phyloP scores from a whole-genome alignment of 2,888 invertebrate genomes.

The Chrysolina haemoptera region DNA sequence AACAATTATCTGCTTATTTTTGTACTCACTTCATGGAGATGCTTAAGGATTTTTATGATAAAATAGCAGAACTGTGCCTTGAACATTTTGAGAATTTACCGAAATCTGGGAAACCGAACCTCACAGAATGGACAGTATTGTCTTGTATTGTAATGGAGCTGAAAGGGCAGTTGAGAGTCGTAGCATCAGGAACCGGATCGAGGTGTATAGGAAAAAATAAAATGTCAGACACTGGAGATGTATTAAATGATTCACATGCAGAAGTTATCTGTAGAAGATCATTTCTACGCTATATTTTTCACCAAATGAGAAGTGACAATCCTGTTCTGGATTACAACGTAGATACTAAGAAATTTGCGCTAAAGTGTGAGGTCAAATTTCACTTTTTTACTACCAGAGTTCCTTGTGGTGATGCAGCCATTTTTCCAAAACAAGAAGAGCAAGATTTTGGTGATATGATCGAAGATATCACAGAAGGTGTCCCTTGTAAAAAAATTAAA shows the following conservation, averaged over 20 bases:
- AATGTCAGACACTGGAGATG: constrained; percentile 77
- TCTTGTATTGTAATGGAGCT: constrained; percentile 79
- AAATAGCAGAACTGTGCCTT: constrained; percentile 75
- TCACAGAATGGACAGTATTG: constrained; percentile 87
- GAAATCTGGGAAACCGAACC: constrained; percentile 85
- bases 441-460: constrained; percentile 59
- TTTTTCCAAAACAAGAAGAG: constrained; percentile 75
- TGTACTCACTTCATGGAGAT: constrained; percentile 36
- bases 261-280: constrained; percentile 90
- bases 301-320: constrained; percentile 67
- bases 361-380: constrained; percentile 76
- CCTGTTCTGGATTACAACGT: constrained; percentile 53
- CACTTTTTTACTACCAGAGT: constrained; percentile 90
- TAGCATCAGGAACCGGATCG: constrained; percentile 91
- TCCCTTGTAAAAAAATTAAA: constrained; percentile 57
- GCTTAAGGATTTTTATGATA: constrained; percentile 55
- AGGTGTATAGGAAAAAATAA: constrained; percentile 88
- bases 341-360: constrained; percentile 49
- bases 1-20: constrained; percentile 26
- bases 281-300: constrained; percentile 83
- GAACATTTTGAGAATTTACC: constrained; percentile 76
- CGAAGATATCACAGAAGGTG: constrained; percentile 21
- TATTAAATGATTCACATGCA: constrained; percentile 93
- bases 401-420: constrained; percentile 96
- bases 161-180: constrained; percentile 71